These are phyloP conservation scores for Cyprinus carpio DNA, from an alignment of 2,113 vertebrate species.

Conservation along the genomic window DNA sequence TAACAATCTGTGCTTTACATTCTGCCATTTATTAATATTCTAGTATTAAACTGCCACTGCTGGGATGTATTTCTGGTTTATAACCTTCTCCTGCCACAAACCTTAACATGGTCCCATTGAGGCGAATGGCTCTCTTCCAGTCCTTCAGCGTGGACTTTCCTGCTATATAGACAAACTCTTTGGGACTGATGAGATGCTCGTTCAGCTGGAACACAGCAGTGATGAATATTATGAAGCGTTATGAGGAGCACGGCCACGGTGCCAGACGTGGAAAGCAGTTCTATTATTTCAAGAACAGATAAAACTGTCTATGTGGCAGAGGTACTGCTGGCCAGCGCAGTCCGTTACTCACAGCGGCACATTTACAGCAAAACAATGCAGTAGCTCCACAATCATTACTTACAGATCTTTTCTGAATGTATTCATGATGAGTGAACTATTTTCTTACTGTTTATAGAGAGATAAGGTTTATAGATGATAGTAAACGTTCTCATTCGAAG, in stretches of 20 bases:
- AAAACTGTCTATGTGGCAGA: background rate
- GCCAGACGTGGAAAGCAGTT: background rate
- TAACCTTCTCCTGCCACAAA: conserved; percentile 54
- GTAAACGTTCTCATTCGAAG: background rate
- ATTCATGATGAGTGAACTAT: background rate
- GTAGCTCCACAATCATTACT: background rate
- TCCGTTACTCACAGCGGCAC: background rate
- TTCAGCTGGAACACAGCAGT: conserved; percentile 79
- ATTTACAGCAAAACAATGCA: background rate
- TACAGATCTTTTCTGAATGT: background rate
- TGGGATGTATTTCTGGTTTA: background rate
- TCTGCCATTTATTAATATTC: too few relatives aligned
- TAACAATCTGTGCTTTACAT: too few relatives aligned
- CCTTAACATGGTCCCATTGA: conserved; percentile 98
- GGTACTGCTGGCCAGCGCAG: background rate
- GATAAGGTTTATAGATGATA: background rate
- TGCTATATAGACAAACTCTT: conserved; percentile 96
- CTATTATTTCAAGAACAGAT: background rate
- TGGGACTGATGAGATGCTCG: conserved; percentile 92
- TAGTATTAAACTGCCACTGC: background rate
- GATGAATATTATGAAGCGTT: background rate
- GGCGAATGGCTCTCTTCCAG: conserved; percentile 97
- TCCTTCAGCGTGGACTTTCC: conserved; percentile 98
- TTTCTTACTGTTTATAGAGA: background rate
- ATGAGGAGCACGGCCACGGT: background rate